Evolutionary conservation across 2,797 vertebrate species (phyloP).

Genomic region (Myiotriccus ornatus): DNA sequence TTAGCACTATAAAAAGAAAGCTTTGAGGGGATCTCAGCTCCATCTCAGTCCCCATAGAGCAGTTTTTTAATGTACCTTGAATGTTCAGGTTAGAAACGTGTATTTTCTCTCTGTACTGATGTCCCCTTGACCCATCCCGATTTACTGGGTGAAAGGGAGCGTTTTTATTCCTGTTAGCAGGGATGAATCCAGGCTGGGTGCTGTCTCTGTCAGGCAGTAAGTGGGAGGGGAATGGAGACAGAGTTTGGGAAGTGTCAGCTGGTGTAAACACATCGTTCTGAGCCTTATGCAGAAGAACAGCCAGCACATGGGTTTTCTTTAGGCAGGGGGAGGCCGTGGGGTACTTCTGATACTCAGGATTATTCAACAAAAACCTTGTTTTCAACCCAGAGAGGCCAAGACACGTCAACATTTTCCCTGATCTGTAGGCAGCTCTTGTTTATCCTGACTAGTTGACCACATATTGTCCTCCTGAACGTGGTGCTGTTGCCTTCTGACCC

Average conservation of each 20-base stretch:
- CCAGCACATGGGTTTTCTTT: not conserved
- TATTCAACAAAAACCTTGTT: not conserved
- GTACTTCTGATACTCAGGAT: not conserved
- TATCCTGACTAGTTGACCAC: not conserved
- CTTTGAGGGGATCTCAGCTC: not conserved
- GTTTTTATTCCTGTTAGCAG: not conserved
- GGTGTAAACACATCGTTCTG: not conserved
- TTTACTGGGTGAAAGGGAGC: not conserved
- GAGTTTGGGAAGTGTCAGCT: constrained; percentile 26
- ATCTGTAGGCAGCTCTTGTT: not conserved
- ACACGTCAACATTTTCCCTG: not conserved
- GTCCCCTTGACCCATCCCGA: not conserved
- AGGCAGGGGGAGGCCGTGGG: not conserved
- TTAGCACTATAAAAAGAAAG: not conserved
- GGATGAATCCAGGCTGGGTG: not conserved
- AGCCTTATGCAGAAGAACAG: not conserved
- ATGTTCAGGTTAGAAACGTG: not conserved
- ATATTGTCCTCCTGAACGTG: not conserved
- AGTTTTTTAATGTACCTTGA: not conserved
- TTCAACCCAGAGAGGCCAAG: not conserved
- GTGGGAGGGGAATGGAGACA: constrained; percentile 5
- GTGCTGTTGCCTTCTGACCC: not conserved
- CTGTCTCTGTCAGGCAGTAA: not conserved
- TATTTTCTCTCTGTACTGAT: not conserved
- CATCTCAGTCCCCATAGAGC: not conserved